These are phyloP conservation scores for Lepus townsendii DNA, from an alignment of 2,797 vertebrate genomes.

Conservation along the genomic window DNA sequence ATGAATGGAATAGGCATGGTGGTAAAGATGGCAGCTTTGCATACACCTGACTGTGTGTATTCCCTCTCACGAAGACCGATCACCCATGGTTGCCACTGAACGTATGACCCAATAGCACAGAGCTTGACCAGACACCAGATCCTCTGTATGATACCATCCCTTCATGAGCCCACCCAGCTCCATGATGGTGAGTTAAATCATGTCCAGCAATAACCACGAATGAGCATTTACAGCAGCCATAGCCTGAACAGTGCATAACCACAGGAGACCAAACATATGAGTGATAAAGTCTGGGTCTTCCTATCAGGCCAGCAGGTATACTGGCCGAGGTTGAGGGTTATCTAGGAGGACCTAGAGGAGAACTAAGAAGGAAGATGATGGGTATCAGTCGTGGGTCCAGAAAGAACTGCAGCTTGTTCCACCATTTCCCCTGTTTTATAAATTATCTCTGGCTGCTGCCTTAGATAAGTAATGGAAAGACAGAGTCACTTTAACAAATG, in stretches of 20 bases:
- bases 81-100: neutral
- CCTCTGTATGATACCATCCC: neutral
- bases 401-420: neutral
- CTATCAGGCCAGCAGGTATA: neutral
- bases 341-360: neutral
- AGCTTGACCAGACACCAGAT: neutral
- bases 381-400: neutral
- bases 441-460: neutral
- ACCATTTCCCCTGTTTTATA: neutral
- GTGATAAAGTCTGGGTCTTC: neutral
- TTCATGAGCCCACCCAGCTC: neutral
- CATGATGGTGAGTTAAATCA: neutral
- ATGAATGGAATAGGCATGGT: neutral
- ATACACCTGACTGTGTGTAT: neutral
- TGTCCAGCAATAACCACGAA: neutral
- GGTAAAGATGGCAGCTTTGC: neutral
- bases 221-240: neutral
- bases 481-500: neutral
- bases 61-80: neutral
- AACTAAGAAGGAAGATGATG: neutral
- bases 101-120: neutral
- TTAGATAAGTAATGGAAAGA: neutral
- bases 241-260: neutral
- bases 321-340: neutral
- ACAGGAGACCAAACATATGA: neutral